Evolutionary conservation across 2,113 vertebrate species (phyloP).

Genomic region (Oryzias woworae): DNA sequence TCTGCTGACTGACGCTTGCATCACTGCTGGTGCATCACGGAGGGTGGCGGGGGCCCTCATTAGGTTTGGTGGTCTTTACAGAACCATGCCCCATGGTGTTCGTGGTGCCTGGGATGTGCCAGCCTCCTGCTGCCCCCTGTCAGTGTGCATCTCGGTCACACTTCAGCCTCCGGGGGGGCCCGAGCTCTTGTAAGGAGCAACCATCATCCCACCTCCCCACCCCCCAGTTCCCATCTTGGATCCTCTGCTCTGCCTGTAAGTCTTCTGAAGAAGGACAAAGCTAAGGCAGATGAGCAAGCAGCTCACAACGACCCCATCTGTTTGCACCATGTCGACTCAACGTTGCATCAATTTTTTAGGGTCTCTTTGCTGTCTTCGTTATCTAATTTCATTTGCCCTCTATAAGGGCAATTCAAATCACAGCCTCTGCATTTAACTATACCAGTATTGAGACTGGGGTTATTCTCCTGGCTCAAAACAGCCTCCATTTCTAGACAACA

Average conservation of each 20-base stretch:
- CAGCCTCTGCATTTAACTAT: too few relatives aligned
- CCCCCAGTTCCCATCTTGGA: conserved; percentile 48
- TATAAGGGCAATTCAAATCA: too few relatives aligned
- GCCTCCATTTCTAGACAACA: too few relatives aligned
- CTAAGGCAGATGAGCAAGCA: conserved; percentile 82
- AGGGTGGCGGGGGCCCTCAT: conserved; percentile 48
- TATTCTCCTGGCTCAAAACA: too few relatives aligned
- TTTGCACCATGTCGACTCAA: conserved; percentile 1
- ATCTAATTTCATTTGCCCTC: not conserved
- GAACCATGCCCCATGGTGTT: conserved; percentile 68
- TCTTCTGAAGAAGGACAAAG: conserved; percentile 83
- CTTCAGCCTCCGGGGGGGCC: conserved; percentile 74
- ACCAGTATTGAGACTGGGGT: too few relatives aligned
- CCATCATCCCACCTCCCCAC: conserved; percentile 39
- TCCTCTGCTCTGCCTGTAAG: conserved; percentile 86
- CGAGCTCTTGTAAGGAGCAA: conserved; percentile 67
- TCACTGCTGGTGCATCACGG: conserved; percentile 31
- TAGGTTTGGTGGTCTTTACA: conserved; percentile 37
- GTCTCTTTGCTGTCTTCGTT: conserved; percentile 1
- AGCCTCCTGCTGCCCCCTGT: conserved; percentile 83
- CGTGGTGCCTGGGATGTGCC: conserved; percentile 69
- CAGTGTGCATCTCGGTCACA: conserved; percentile 80
- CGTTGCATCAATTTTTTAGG: not conserved
- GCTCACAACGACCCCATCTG: conserved; percentile 45
- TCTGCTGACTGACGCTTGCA: conserved; percentile 13